Evolutionary conservation across 2,797 vertebrate genomes (phyloP).

Genomic region (Cirrhinus mrigala): DNA sequence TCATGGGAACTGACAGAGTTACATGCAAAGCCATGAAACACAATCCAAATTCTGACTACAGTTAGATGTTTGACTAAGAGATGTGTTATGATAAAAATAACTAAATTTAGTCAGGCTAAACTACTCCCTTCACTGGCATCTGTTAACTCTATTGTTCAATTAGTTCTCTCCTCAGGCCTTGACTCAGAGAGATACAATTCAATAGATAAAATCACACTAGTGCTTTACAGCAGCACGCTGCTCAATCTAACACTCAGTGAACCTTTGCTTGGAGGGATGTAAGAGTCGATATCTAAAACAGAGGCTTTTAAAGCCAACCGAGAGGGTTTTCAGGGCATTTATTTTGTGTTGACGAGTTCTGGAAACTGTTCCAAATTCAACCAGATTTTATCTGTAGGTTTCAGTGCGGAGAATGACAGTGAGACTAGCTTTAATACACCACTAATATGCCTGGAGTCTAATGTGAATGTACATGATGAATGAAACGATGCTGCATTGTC

Average conservation of each 20-base stretch:
- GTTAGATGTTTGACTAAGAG: neutral
- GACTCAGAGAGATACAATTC: neutral
- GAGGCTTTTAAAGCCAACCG: neutral
- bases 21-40: neutral
- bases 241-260: neutral
- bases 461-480: neutral
- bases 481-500: neutral
- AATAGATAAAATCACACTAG: neutral
- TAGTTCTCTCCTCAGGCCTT: neutral
- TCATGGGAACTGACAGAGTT: neutral
- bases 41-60: neutral
- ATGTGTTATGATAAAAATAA: neutral
- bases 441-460: neutral
- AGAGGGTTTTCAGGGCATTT: constrained; percentile 6
- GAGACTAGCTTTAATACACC: neutral
- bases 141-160: constrained; percentile 3
- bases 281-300: neutral
- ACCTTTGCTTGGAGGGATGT: neutral
- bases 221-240: neutral
- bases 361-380: neutral
- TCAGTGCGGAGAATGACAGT: neutral
- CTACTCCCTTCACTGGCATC: neutral
- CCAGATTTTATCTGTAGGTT: neutral
- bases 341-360: neutral
- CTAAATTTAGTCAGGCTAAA: neutral